These are phyloP conservation scores for Indri indri DNA, from an alignment of 2,113 vertebrate genomes.

Conservation along the genomic window DNA sequence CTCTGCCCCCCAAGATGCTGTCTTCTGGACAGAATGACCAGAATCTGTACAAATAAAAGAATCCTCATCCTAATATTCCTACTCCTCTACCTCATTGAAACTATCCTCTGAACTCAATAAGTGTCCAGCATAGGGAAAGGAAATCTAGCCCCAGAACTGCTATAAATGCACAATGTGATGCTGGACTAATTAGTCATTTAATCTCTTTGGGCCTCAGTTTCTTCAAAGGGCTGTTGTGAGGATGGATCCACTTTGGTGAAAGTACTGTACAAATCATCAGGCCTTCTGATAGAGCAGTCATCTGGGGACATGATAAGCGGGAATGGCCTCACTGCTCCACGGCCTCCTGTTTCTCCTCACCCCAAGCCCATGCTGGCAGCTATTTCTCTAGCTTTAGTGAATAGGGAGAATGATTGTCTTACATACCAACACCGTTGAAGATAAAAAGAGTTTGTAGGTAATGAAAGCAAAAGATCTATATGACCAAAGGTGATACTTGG, in stretches of 20 bases:
- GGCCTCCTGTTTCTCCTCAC: slow-evolving; percentile 3
- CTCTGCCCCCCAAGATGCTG: not conserved
- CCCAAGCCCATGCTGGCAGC: not conserved
- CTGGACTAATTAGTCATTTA: slow-evolving; percentile 16
- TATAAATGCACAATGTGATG: not conserved
- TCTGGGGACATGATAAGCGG: not conserved
- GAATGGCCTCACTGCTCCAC: not conserved
- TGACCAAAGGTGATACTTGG: slow-evolving; percentile 26
- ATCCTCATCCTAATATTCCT: not conserved
- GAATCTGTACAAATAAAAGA: not conserved
- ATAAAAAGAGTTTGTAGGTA: slow-evolving; percentile 47
- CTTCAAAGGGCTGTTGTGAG: slow-evolving; percentile 23
- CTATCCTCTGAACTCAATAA: not conserved
- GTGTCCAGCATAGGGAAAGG: not conserved
- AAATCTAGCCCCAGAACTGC: not conserved
- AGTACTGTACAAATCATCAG: slow-evolving; percentile 12
- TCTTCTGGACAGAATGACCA: not conserved
- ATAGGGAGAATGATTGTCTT: not conserved
- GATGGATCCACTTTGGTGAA: slow-evolving; percentile 27
- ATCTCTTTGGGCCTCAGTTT: slow-evolving; percentile 6
- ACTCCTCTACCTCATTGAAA: not conserved
- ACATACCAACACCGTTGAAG: not conserved
- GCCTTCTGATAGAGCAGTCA: not conserved
- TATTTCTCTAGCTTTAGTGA: slow-evolving; percentile 23
- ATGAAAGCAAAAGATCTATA: not conserved